These are phyloP conservation scores for Stichodactyla helianthus DNA, from an alignment of 64 coral and sea anemone genomes.

Conservation along the genomic window DNA sequence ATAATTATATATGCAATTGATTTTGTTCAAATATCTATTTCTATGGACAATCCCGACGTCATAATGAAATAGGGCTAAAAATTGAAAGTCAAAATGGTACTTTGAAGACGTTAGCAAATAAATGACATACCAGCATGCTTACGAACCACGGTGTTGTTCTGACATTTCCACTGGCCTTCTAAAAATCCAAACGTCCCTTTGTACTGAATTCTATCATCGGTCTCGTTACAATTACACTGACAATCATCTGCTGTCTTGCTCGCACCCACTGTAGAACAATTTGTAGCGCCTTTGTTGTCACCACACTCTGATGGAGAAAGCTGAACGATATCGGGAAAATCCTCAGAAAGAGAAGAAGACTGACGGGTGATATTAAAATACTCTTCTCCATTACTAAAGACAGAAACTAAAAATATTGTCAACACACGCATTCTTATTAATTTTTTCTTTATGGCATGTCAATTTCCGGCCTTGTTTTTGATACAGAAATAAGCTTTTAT, in stretches of 20 bases:
- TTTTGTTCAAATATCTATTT: too few relatives aligned
- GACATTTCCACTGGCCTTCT: neutral
- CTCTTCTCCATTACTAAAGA: neutral
- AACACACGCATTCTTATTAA: too few relatives aligned
- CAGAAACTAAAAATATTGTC: too few relatives aligned
- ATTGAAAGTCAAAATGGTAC: too few relatives aligned
- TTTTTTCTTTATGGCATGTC: too few relatives aligned
- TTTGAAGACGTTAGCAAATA: neutral
- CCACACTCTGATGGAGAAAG: neutral
- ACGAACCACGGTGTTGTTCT: neutral
- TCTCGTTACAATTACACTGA: neutral
- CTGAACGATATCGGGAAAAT: neutral
- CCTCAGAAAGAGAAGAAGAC: neutral
- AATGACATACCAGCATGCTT: neutral
- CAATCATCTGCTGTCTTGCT: neutral
- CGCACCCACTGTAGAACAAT: neutral
- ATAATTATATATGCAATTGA: too few relatives aligned
- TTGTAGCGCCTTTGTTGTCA: neutral
- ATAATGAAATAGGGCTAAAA: too few relatives aligned
- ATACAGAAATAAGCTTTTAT: too few relatives aligned
- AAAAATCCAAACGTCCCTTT: neutral
- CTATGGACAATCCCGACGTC: too few relatives aligned
- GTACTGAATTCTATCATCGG: neutral
- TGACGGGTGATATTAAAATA: neutral
- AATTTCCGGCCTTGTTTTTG: too few relatives aligned